Evolutionary conservation across 2,888 invertebrate species (phyloP), one percentile per base, ranked within the genome.

Genomic region (Hanleya hanleyi): DNA sequence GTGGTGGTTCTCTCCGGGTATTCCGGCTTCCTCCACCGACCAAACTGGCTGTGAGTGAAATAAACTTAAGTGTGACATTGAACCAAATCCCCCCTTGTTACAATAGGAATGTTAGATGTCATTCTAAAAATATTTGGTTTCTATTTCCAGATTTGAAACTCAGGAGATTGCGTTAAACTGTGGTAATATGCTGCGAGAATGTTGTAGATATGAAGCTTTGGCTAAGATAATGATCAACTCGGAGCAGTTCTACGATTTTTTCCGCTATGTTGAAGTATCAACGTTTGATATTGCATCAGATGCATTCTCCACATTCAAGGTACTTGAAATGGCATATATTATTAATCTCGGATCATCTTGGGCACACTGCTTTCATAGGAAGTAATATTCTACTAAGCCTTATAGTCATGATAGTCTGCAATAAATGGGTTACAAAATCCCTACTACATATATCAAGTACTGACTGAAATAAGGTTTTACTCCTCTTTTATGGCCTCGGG

Each of bases 281-380:
- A 99, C 99, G 83, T 99, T 99, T 93, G 99, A 99, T 94, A 99
- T 99, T 91, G 99, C 99, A 91, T 99, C 99, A 83, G 99, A 99
- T 95, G 99, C 99, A 92, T 99, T 99, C 93, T 97, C 99, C 91
- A 99, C 99, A 84, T 99, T 99, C 93, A 99, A 99, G 95, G 98
- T 97, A 91, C 69, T 64, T 47, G n/a, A 12, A 26, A 57, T 57
- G 3, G 33, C 7, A 7, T 47, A 47, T 47, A 22, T 47, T 47
- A 41, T 41, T 41, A 41, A 12, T n/a, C n/a, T n/a, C n/a, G n/a
- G n/a, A n/a, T n/a, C n/a, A n/a, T n/a, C n/a, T n/a, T n/a, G n/a
- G n/a, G n/a, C n/a, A n/a, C n/a, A n/a, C n/a, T n/a, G n/a, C n/a
- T n/a, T n/a, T n/a, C n/a, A n/a, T n/a, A n/a, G n/a, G n/a, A n/a